A percentile compares a stretch with the other conserved stretches of the same genome.
phyloP scores from a whole-genome alignment of 2,113 vertebrate genomes.

The Petrocephalus microphthalmus region DNA sequence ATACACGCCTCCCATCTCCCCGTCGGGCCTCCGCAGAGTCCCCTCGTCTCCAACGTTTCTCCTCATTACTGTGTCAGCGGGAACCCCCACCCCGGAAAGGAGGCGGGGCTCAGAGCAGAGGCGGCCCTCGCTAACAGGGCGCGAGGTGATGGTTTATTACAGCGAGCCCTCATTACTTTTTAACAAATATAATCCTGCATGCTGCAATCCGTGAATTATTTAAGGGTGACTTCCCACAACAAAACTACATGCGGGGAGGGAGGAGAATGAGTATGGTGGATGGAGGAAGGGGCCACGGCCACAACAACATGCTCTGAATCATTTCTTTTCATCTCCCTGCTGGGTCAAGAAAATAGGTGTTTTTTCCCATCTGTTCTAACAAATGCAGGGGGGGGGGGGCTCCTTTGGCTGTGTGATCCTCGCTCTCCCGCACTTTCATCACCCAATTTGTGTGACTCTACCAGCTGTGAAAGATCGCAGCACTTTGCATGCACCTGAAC shows the following conservation, averaged over 20 bases:
- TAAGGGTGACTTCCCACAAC: conserved; percentile 50
- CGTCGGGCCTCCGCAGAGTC: not conserved
- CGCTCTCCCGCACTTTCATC: not conserved
- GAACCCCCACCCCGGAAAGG: conserved; percentile 47
- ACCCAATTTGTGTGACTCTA: not conserved
- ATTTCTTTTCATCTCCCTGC: conserved; percentile 6
- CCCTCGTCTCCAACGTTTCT: not conserved
- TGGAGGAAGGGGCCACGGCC: conserved; percentile 26
- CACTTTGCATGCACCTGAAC: not conserved
- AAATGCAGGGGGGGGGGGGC: not conserved
- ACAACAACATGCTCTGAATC: conserved; percentile 5
- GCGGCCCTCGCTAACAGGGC: conserved; percentile 58
- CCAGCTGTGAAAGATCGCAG: not conserved
- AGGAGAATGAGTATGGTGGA: conserved; percentile 34
- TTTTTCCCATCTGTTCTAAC: not conserved
- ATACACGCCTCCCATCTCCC: conserved; percentile 24
- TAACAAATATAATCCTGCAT: conserved; percentile 59
- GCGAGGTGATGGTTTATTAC: conserved; percentile 56
- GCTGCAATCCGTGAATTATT: conserved; percentile 60
- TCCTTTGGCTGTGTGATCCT: not conserved
- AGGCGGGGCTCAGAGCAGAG: conserved; percentile 39
- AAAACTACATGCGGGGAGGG: conserved; percentile 47
- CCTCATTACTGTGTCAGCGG: conserved; percentile 39
- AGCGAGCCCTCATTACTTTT: conserved; percentile 61
- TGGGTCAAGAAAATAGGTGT: conserved; percentile 8